These are phyloP conservation scores for Hoplostethus mediterraneus DNA, from an alignment of 2,797 vertebrate genomes.

Conservation along the genomic window DNA sequence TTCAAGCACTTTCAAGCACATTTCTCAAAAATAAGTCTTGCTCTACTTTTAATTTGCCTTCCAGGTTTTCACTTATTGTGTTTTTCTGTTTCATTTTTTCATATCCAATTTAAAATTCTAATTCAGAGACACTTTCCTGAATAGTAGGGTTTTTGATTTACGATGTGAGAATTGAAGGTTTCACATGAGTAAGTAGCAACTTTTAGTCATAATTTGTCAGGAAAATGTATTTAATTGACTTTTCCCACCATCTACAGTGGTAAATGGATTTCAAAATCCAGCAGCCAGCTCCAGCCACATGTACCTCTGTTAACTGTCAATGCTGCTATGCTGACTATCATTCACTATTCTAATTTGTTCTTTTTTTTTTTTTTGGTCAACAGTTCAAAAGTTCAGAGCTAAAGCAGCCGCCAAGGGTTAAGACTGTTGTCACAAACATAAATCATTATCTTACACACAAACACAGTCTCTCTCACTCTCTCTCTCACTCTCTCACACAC, in stretches of 20 bases:
- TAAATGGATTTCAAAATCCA: no score
- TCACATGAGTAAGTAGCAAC: not conserved
- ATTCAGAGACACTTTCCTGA: no score
- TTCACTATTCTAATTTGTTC: not conserved
- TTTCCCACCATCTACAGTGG: no score
- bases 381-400: not conserved
- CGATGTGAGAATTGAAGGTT: constrained; percentile 10
- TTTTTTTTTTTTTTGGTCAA: not conserved
- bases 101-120: no score
- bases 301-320: not conserved
- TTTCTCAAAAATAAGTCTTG: not conserved
- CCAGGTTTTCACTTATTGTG: not conserved
- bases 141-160: no score
- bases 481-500: constrained; percentile 30
- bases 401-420: constrained; percentile 2
- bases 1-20: not conserved
- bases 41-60: not conserved
- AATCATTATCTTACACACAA: constrained; percentile 20
- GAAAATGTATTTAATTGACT: not conserved
- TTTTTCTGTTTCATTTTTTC: not conserved
- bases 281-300: no score
- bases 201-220: not conserved
- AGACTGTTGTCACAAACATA: constrained; percentile 7
- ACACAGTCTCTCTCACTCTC: constrained; percentile 13
- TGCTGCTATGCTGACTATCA: no score